A percentile compares a stretch with the other conserved stretches of the same genome.
These are phyloP conservation scores for Pachypeltis micranthus DNA, from an alignment of 1,140 invertebrate genomes.

Conservation along the genomic window DNA sequence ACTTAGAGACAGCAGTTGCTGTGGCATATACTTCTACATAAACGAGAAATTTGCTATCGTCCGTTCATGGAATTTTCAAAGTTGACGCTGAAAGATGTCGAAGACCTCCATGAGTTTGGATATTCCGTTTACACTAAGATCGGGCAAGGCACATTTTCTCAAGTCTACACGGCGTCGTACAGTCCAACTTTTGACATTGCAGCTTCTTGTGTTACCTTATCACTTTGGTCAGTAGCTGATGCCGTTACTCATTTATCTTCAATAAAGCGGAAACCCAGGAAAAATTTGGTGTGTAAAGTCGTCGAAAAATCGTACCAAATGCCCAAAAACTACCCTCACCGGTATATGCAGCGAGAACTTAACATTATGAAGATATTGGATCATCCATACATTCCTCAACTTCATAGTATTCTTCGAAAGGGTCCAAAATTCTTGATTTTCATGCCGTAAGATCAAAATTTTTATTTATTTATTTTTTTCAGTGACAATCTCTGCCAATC, in stretches of 20 bases:
- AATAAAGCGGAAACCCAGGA: too few species aligned
- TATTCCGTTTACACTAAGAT: background rate
- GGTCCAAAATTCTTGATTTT: constrained; percentile 28
- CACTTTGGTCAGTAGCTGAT: too few species aligned
- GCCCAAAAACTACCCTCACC: background rate
- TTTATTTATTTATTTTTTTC: too few species aligned
- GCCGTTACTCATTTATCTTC: too few species aligned
- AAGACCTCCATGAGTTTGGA: background rate
- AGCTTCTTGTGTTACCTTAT: too few species aligned
- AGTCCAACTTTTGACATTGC: too few species aligned
- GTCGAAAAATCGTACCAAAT: background rate
- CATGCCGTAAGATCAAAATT: constrained; percentile 15
- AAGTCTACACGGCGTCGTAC: background rate
- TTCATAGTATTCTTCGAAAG: constrained; percentile 54
- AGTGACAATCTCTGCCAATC: too few species aligned
- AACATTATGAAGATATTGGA: constrained; percentile 53
- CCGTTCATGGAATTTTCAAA: background rate
- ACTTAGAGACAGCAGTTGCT: too few species aligned
- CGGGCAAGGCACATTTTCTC: background rate
- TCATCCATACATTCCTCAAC: constrained; percentile 55
- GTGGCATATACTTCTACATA: too few species aligned
- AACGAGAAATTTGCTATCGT: too few species aligned
- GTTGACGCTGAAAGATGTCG: background rate
- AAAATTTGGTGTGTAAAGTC: background rate
- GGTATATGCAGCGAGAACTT: constrained; percentile 59